Conservation (phyloP, 2,113 vertebrate species). For the Rattus norvegicus region GRCr8 NC_086031.1:15460001-15460500, state of each 20-base stretch:
- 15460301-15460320: slow-evolving; percentile 60
- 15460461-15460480: slow-evolving; percentile 54
- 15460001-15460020: not conserved
- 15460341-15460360: too few relatives aligned
- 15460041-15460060: not conserved
- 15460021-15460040: too few relatives aligned
- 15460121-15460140: not conserved
- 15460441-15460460: slow-evolving; percentile 52
- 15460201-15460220: slow-evolving; percentile 30
- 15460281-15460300: slow-evolving; percentile 35
- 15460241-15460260: not conserved
- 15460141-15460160: not conserved
- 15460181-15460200: not conserved
- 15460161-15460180: slow-evolving; percentile 2
- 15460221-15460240: not conserved
- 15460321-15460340: too few relatives aligned
- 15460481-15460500: slow-evolving; percentile 56
- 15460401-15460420: slow-evolving; percentile 61
- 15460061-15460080: not conserved
- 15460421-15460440: not conserved
- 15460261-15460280: not conserved
- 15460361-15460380: slow-evolving; percentile 44
- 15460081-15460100: not conserved
- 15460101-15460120: not conserved
- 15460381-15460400: slow-evolving; percentile 69